Evolutionary conservation across 2,113 vertebrate species (phyloP), one percentile per base, ranked within the genome.

Genomic region (Chaetodon auriga): DNA sequence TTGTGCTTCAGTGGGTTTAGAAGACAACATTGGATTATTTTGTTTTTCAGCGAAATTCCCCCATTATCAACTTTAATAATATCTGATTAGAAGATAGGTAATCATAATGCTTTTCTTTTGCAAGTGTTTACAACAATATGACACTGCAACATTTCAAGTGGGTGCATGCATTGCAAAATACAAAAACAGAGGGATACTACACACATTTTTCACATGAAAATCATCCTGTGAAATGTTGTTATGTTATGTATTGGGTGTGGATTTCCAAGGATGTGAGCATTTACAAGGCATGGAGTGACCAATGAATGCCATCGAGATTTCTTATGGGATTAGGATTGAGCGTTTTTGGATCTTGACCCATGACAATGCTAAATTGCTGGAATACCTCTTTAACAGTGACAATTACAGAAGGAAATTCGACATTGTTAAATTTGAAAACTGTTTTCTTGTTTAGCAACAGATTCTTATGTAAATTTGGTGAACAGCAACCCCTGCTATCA

Each of bases 1-100:
- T 64, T 18, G 16, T 66, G 30, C 53, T 45, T 53, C 73, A 61
- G 43, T 49, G 49, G 54, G 73, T 38, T 70, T 55, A 35, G 78
- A 63, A 38, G 41, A 70, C 36, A 45, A 19, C 58, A 23, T 46
- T 69, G 30, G 21, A 3, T 16, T 30, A 30, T 51, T 49, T 18
- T 51, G 23, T 51, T 49, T 18, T 51, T 41, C 16, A 16, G 9
- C 5, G 35, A n/a, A 61, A 81, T 19, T n/a, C 10, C 4, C 8
- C 3, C 45, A 45, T 75, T 25, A 46, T 36, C 48, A 51, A 15
- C 36, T 62, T 11, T 76, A 6, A 30, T 55, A 57, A 48, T 36
- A 61, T 54, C 48, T 62, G 54, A 36, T 62, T 23, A n/a, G 49
- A 46, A 30, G 35, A 21, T n/a, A 12, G 12, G 43, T 30, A 43